These are phyloP conservation scores for Sitta europaea DNA, from an alignment of 2,113 vertebrate genomes.

Conservation along the genomic window DNA sequence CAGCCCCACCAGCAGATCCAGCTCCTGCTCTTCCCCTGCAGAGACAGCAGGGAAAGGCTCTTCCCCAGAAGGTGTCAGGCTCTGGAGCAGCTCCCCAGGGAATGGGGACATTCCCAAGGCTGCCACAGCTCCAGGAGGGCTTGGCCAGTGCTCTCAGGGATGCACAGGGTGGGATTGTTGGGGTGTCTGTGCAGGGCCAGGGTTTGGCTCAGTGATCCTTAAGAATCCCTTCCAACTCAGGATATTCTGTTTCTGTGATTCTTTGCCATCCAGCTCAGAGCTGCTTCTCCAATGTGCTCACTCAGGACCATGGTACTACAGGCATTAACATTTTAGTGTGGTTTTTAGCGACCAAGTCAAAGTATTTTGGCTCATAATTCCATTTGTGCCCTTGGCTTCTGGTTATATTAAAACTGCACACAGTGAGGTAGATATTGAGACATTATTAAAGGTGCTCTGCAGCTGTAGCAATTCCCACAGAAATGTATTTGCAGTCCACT, in stretches of 20 bases:
- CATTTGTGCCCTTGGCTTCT: background rate
- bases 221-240: background rate
- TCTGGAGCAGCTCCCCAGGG: background rate
- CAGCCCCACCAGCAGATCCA: background rate
- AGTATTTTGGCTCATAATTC: background rate
- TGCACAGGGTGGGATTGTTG: background rate
- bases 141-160: background rate
- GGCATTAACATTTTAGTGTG: background rate
- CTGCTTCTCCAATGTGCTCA: background rate
- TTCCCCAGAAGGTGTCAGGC: background rate
- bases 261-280: background rate
- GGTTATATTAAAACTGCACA: background rate
- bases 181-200: background rate
- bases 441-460: background rate
- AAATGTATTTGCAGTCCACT: background rate
- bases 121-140: background rate
- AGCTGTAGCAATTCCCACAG: background rate
- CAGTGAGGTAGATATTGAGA: background rate
- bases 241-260: background rate
- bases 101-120: background rate
- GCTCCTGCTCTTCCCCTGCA: background rate
- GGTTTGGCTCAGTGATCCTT: accelerated
- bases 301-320: too few relatives aligned
- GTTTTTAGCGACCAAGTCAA: background rate
- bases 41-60: background rate